Base-by-base conservation (phyloP, 2,113 vertebrate genomes). In the Rattus norvegicus region DNA sequence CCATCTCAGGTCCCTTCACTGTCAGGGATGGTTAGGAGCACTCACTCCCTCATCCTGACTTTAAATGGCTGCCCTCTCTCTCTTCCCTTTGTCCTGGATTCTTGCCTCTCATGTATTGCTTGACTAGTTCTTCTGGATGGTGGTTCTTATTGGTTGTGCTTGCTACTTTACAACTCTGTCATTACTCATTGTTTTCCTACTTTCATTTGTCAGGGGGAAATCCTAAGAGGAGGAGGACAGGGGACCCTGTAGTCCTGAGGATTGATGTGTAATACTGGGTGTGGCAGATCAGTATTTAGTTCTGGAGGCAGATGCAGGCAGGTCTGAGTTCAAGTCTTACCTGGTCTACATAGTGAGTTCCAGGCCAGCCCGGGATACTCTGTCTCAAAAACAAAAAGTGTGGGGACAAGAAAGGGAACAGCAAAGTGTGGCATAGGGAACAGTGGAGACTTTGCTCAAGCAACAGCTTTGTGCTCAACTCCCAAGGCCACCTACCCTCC, bases 161-260 rank as follows among this genome's bases (percentile, higher is more conserved):
- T 70, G 73, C 73, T 92, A 49, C 61, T 73, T 72, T 92, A 81
- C 13, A 92, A 39, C 30, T 84, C 54, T 63, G 63, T 28, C 83
- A 4, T 1, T 92, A 81, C 52, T 73, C 67, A 67, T 70, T 80
- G 49, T 14, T 85, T 92, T 47, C 33, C 54, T 77, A 90, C 70
- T 84, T 94, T 61, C 54, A 59, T 93, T 92, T 59, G 59, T 75
- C 39, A 90, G 52, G 13, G 67, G 67, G 11, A 92, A 88, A 49
- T 39, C 80, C 17, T 54, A 39, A 92, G 56, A 63, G 65, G 49
- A 52, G 56, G 0, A 70, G 33, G 36, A 39, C 30, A 19, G 4
- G 17, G 3, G 24, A 8, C 10, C 12, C 47, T 90, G 86, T 69
- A 69, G 7, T 20, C 24, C 79, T 81, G 33, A 81, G 33, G 59